Evolutionary conservation across 1,140 invertebrate genomes (phyloP), one percentile per base, ranked within the genome.

Genomic region (Caenorhabditis inopinata): DNA sequence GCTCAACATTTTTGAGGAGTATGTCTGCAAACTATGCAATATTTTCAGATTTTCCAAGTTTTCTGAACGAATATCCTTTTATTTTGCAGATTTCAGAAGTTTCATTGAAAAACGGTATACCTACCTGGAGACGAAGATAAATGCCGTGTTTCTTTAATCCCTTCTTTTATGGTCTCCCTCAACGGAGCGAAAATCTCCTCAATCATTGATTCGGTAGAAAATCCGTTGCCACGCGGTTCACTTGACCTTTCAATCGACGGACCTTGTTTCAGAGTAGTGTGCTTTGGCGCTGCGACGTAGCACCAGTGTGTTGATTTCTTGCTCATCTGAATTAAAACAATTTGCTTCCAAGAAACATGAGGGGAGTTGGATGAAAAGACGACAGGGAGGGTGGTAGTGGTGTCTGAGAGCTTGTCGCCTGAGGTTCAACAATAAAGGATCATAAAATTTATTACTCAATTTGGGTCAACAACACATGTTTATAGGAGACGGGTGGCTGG

Each of bases 401-500:
- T 51, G 48, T 51, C 48, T 51, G 48, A 51, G 48, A 51, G 25
- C 51, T 32, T 11, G 51, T 14, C 11, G 51, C 32, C 51, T 14
- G 51, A 51, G 51, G 51, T 58, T 58, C 51, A 58, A 68, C 58
- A 42, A 68, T 68, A 38, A 68, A 58, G n/a, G 32, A 38, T 38
- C 51, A 58, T 68, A 68, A 42, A 68, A 16, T 68, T 68, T 68
- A 68, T 68, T 29, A 68, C 58, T 68, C 58, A 68, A 68, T 68
- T 68, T 68, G 58, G 58, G 58, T 38, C 58, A 68, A 68, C 58
- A 68, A 68, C 58, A 68, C 58, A 68, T 68, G 58, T 68, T 68
- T 68, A 68, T 68, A 68, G 32, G 32, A 38, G 58, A 68, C 32
- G 58, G 27, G 18, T 58, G 51, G 58, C n/a, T 68, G 32, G 32